Evolutionary conservation across 1,140 invertebrate genomes (phyloP).

Genomic region (Aleiodes sp.): DNA sequence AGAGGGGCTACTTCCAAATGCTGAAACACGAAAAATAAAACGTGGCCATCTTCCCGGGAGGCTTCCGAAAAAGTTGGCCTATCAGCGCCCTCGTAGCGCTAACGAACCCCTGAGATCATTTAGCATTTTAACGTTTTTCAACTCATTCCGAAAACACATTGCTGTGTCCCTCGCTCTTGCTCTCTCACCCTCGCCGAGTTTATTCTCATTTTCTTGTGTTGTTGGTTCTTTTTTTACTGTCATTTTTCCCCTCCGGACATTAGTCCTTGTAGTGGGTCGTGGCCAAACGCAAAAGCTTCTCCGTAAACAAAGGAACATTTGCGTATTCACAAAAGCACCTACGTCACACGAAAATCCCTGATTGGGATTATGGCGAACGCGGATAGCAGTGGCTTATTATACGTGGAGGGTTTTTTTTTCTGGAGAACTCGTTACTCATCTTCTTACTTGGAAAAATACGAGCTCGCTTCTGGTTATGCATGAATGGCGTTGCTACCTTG

Average conservation of each 20-base stretch:
- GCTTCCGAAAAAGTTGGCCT: constrained; percentile 44
- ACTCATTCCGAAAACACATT: neutral
- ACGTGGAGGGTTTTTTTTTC: neutral
- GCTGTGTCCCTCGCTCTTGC: neutral
- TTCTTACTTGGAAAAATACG: no score
- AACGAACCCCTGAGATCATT: constrained; percentile 44
- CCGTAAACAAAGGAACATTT: constrained; percentile 53
- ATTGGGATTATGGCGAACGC: constrained; percentile 43
- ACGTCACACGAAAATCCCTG: constrained; percentile 35
- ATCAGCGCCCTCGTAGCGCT: constrained; percentile 43
- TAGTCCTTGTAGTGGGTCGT: neutral
- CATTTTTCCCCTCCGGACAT: neutral
- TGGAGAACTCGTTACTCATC: no score
- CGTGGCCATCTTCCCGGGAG: constrained; percentile 56
- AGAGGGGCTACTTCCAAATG: constrained; percentile 19
- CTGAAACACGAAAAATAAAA: constrained; percentile 44
- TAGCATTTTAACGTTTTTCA: constrained; percentile 42
- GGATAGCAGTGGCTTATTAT: constrained; percentile 48
- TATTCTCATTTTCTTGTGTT: neutral
- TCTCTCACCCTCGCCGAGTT: constrained; percentile 20
- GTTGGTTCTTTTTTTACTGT: neutral
- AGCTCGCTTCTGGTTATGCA: no score
- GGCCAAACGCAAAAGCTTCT: constrained; percentile 41
- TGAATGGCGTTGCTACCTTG: no score
- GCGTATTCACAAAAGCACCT: constrained; percentile 39